Evolutionary conservation across 2,888 invertebrate species (phyloP), one percentile per base, ranked within the genome.

Genomic region (Octodonta nipae): DNA sequence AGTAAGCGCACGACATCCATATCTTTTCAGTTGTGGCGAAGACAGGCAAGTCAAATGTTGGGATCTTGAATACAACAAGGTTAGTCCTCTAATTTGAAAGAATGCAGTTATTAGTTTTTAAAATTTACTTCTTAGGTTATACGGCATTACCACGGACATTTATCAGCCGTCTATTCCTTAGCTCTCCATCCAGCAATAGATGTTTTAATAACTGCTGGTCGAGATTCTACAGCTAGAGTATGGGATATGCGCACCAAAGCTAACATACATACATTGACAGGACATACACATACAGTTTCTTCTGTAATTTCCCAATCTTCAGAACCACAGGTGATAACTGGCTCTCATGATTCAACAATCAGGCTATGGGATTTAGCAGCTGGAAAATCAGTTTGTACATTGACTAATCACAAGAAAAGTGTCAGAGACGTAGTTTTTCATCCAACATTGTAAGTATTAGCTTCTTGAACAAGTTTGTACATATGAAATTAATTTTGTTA

Each of bases 171-270:
- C 30, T 92, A 98, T 65, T 79, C 86, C 0, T 65, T 99, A 45
- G 80, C 89, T 3, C 67, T 96, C 14, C 98, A 99, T 68, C 93
- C 95, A 5, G 84, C 82, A 3, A 81, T 98, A 41, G 96, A 99
- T 66, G 81, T 99, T 30, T 66, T 98, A 32, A 76, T 92, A 30
- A 84, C 92, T 2, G 89, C 89, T 8, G 95, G 96, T 0, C 70
- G 98, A 33, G 98, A 98, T 66, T 86, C 88, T 0, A 93, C 92
- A 0, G 95, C 91, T 1, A 71, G 98, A 41, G 86, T 96, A 31
- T 98, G 98, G 98, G 96, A 98, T 63, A 89, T 96, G 86, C 68
- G 98, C 35, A 95, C 92, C 3, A 99, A 98, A 66, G 95, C 95
- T 2, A 95, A 95, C 63, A 86, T 99, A 33, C 93, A 96, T 62